Conservation (phyloP, 2,888 invertebrate species). For the Cylindroiulus punctatus region DNA sequence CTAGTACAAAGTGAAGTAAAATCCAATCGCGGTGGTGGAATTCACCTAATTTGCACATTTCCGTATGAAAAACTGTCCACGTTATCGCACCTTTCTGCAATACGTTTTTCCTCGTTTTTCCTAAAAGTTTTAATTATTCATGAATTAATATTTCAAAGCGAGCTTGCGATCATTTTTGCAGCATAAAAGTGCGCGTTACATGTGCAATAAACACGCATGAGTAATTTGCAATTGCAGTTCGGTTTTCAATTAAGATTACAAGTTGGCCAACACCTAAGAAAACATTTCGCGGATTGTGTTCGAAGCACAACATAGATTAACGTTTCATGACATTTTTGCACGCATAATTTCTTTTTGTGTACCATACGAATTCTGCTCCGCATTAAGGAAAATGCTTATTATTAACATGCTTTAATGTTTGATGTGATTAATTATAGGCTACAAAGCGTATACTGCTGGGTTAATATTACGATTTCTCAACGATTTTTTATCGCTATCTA, state of each 20-base stretch:
- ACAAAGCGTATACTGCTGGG: not conserved
- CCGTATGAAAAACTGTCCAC: slow-evolving; percentile 14
- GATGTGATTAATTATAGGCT: not conserved
- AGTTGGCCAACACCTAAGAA: not conserved
- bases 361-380: not conserved
- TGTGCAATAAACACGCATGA: not conserved
- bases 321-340: not conserved
- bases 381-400: not conserved
- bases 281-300: not conserved
- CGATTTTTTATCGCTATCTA: not conserved
- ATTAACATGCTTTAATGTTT: not conserved
- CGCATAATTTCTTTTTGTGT: not conserved
- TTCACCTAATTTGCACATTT: not conserved
- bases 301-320: not conserved
- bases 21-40: not conserved
- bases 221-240: not conserved
- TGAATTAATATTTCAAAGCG: not conserved
- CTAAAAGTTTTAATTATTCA: not conserved
- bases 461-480: not conserved
- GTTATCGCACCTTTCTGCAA: not conserved
- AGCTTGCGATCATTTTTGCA: not conserved
- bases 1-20: not conserved
- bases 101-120: not conserved
- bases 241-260: slow-evolving; percentile 3
- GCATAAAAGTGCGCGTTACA: not conserved